These are phyloP conservation scores for Luscinia luscinia DNA, from an alignment of 2,797 vertebrate species.

Conservation along the genomic window DNA sequence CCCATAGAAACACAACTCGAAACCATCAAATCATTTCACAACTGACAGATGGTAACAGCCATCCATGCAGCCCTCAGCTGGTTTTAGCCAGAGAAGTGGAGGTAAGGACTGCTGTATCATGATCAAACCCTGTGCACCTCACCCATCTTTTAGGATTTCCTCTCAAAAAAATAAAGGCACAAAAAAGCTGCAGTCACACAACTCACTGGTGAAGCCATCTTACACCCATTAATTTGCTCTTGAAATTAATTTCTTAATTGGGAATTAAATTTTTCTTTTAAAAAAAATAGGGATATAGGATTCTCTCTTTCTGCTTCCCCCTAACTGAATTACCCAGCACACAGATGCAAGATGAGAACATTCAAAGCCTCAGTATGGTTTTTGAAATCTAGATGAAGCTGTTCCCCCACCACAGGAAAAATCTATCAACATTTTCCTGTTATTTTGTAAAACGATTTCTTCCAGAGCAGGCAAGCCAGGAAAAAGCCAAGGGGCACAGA, in stretches of 20 bases:
- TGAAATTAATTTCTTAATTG: background rate
- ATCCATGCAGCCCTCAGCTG: background rate
- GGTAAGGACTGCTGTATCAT: background rate
- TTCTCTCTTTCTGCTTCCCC: background rate
- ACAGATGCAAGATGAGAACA: background rate
- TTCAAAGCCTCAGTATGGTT: background rate
- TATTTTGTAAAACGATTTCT: background rate
- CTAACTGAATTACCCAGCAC: background rate
- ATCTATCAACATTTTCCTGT: background rate
- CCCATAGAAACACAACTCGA: background rate
- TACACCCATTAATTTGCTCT: background rate
- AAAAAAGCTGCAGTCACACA: background rate
- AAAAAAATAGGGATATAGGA: background rate
- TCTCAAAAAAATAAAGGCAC: background rate
- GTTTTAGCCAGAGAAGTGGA: background rate
- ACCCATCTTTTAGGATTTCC: background rate
- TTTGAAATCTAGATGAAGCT: background rate
- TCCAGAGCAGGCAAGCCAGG: background rate
- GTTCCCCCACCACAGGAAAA: background rate
- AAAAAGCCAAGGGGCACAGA: background rate
- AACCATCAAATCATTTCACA: conserved; percentile 33
- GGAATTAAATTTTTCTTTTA: background rate
- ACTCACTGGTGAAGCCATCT: background rate
- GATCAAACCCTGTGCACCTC: background rate
- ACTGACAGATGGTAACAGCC: background rate